These are phyloP conservation scores for Apamea monoglypha DNA, from an alignment of 2,888 invertebrate species.

Conservation along the genomic window DNA sequence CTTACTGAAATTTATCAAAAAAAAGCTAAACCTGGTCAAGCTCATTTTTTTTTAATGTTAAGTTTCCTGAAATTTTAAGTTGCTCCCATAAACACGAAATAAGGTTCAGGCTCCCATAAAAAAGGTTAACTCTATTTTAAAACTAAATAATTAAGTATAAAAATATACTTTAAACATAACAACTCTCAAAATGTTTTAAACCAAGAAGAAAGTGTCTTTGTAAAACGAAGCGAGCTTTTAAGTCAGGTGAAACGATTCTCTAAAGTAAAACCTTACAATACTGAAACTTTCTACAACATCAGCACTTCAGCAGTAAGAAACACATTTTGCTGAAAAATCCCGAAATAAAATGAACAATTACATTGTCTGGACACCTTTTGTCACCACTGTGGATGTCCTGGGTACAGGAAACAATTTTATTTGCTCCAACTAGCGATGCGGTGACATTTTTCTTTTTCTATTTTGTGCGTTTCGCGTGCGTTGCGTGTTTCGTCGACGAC, in stretches of 20 bases:
- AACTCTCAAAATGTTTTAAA: neutral
- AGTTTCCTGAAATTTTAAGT: neutral
- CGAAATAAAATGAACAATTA: constrained; percentile 58
- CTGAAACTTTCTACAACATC: constrained; percentile 25
- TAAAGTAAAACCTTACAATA: constrained; percentile 33
- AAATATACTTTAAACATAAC: neutral
- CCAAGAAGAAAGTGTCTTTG: neutral
- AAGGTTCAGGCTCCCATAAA: neutral
- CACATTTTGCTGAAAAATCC: constrained; percentile 35
- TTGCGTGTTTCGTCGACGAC: constrained; percentile 76
- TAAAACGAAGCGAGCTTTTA: constrained; percentile 18
- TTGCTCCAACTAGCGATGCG: constrained; percentile 80
- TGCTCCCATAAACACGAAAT: neutral
- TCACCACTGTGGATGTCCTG: constrained; percentile 68
- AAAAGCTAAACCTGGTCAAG: neutral
- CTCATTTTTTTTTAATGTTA: neutral
- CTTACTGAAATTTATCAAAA: neutral
- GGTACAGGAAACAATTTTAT: constrained; percentile 85
- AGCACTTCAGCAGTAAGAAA: constrained; percentile 39
- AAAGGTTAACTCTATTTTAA: neutral
- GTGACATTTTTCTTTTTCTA: constrained; percentile 79
- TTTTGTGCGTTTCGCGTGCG: constrained; percentile 78
- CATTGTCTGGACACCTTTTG: constrained; percentile 55
- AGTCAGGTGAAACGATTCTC: constrained; percentile 36
- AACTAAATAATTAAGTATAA: neutral